phyloP scores from a whole-genome alignment of 2,797 vertebrate genomes.

The Hemibagrus guttatus region DNA sequence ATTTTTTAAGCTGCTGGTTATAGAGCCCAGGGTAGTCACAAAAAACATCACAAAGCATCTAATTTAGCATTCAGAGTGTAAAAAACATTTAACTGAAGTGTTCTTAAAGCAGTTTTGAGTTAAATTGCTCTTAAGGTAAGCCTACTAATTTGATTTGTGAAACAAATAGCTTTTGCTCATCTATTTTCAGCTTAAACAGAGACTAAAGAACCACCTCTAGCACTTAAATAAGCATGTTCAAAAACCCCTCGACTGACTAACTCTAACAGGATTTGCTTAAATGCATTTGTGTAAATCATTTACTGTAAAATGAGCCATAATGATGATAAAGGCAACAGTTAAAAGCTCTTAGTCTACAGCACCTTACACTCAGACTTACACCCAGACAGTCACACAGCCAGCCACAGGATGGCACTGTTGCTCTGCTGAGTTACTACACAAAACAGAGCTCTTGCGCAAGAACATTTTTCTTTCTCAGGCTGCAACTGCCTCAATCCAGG shows the following conservation, averaged over 20 bases:
- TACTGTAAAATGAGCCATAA: background rate
- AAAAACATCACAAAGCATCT: background rate
- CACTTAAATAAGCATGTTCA: background rate
- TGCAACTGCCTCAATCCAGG: background rate
- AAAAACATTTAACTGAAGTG: background rate
- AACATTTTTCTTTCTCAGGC: constrained; percentile 22
- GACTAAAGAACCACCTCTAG: background rate
- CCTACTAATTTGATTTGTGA: background rate
- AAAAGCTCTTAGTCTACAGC: background rate
- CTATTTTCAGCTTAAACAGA: background rate
- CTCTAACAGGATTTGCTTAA: background rate
- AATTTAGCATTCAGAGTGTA: background rate
- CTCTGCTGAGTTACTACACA: constrained; percentile 14
- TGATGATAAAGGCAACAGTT: background rate
- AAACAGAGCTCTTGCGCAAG: background rate
- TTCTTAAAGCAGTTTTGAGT: background rate
- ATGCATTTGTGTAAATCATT: background rate
- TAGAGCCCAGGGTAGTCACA: background rate
- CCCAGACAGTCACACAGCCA: background rate
- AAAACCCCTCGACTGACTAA: background rate
- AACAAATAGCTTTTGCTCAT: background rate
- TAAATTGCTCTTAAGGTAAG: background rate
- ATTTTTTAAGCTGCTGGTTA: background rate
- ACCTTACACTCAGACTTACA: background rate
- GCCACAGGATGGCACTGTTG: constrained; percentile 62